Evolutionary conservation across 1,140 invertebrate genomes (phyloP).

Genomic region (Drosophila bocqueti): DNA sequence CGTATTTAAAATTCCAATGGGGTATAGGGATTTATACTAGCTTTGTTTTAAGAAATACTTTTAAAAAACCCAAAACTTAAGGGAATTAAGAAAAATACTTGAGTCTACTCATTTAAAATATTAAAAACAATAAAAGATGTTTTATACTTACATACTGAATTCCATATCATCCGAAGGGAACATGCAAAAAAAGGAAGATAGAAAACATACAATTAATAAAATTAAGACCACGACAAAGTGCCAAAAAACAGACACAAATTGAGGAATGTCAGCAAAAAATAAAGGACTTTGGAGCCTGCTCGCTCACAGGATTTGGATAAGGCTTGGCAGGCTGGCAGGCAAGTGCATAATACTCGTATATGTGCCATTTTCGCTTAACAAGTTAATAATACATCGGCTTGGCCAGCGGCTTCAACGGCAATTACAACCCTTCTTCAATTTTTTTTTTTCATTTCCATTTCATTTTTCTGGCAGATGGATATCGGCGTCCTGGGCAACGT

Average conservation of each 20-base stretch:
- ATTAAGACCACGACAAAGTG: constrained; percentile 6
- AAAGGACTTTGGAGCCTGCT: constrained; percentile 7
- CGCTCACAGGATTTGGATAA: constrained; percentile 41
- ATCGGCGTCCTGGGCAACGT: constrained; percentile 19
- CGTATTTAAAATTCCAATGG: not conserved
- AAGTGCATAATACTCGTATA: constrained; percentile 42
- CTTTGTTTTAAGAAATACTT: not conserved
- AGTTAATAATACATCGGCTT: constrained; percentile 68
- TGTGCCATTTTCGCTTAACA: constrained; percentile 70
- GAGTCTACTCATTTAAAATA: not conserved
- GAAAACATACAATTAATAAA: constrained; percentile 30
- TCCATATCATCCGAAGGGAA: not conserved
- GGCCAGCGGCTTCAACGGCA: constrained; percentile 62
- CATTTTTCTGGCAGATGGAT: constrained; percentile 68
- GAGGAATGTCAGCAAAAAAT: constrained; percentile 4
- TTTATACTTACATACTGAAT: constrained; percentile 58
- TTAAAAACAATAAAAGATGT: not conserved
- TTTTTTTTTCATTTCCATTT: constrained; percentile 11
- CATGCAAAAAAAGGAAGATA: constrained; percentile 29
- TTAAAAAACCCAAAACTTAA: not conserved
- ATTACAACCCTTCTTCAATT: constrained; percentile 52
- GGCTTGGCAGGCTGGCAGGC: not conserved
- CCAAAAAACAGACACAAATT: constrained; percentile 46
- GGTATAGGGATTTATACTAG: not conserved
- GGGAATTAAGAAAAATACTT: not conserved